Base-by-base conservation (phyloP, 1,140 invertebrate species). In the Macrostomum lignano region DNA sequence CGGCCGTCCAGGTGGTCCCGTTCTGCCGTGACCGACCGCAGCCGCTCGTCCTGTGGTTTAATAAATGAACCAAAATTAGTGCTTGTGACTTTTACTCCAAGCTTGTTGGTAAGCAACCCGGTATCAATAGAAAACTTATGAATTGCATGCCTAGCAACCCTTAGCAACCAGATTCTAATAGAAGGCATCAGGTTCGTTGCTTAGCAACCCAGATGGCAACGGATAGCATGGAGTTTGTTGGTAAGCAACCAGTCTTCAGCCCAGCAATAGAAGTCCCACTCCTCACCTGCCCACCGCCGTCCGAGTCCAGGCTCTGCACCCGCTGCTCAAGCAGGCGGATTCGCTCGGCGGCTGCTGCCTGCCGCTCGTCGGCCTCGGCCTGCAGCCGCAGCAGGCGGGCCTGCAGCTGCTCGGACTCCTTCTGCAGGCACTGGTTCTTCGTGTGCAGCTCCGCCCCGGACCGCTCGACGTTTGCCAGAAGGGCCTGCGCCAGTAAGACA, bases 381-480 rank as follows among this genome's bases (percentile, higher is more conserved):
- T 34, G 21, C 2, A 23, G 25, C 19, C 23, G 36, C 15, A 36
- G 37, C 10, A 44, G 24, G 5, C 19, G 28, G 13, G 38, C 38
- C 21, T 39, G n/a, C 38, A 30, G 19, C 21, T 17, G 13, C 24
- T 25, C 38, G 20, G 40, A 31, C 17, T 31, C 23, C 7, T 23
- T 17, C 19, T 40, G 32, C 25, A 86, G 66, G 43, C 67, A 53
- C 17, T 66, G 60, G 30, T 72, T 58, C 37, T 66, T 55, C 3
- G 82, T 71, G 39, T 64, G 67, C 21, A 71, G 62, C 14, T 62
- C 54, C 40, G 68, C 71, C 7, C 91, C 49, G 13, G 72, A 74
- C 35, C n/a, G n/a, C n/a, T n/a, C n/a, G n/a, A n/a, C n/a, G n/a
- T n/a, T n/a, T n/a, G n/a, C n/a, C n/a, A n/a, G n/a, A n/a, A n/a